Evolutionary conservation across 37 sponge, comb jelly and placozoan species (phyloP), one percentile per base, ranked within the genome.

Genomic region (Halichondria panicea): DNA sequence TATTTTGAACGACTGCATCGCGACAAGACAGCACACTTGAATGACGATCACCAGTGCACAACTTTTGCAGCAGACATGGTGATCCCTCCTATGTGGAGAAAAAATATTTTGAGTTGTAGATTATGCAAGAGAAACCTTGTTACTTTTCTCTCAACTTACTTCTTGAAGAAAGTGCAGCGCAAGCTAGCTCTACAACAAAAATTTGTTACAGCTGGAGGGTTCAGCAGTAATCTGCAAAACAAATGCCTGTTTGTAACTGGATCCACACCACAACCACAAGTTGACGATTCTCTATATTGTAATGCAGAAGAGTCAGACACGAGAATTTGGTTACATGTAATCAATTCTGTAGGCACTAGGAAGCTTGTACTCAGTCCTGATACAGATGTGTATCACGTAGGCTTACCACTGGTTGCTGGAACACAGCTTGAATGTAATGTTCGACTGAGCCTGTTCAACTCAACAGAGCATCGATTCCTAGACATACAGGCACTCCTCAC

Each of bases 251-350:
- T 35, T 66, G 68, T 24, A 11, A 39, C 19, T 18, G n/a, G n/a
- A n/a, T 66, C n/a, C 19, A 13, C 18, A 15, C 40, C 40, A 40
- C 18, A 11, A 18, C 24, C 30, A n/a, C 62, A 60, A 60, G 12
- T 18, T 25, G 62, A 60, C 22, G 68, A 15, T 8, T 7, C 9
- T 11, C 42, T 66, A n/a, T 11, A 9, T 25, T 38, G 55, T 25
- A 71, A 71, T 71, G 72, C 72, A n/a, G 52, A 71, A 30, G 72
- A 71, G 22, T 22, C 72, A 52, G 72, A 71, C 72, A 52, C 55
- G 15, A 43, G 46, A 50, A 71, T 71, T 27, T 71, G 72, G 72
- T 25, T 71, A 7, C 72, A 71, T 43, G 72, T 31, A 11, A n/a
- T n/a, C 30, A 43, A 7, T 11, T 40, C 34, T 12, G 35, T 36